Evolutionary conservation across 2,113 vertebrate species (phyloP).

Genomic region (Rhinichthys klamathensis): DNA sequence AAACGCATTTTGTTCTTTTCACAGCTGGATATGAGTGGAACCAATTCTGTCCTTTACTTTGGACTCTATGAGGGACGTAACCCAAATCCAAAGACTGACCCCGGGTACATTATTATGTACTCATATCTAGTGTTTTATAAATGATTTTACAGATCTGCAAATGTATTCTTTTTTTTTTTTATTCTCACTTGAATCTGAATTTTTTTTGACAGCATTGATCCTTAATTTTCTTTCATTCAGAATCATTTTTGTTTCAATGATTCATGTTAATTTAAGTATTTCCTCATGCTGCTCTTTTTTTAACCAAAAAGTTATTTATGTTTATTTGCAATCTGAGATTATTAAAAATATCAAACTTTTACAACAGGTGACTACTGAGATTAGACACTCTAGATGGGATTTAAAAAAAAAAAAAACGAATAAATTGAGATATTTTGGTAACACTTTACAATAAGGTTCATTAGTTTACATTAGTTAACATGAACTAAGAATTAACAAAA

Average conservation of each 20-base stretch:
- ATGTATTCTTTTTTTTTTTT: slow-evolving; percentile 9
- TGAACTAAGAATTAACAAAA: no score
- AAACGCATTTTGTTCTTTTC: slow-evolving; percentile 17
- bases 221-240: background rate
- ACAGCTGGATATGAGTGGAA: slow-evolving; percentile 69
- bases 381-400: background rate
- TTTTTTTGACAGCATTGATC: background rate
- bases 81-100: slow-evolving; percentile 70
- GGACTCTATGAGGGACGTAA: slow-evolving; percentile 73
- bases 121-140: slow-evolving; percentile 81
- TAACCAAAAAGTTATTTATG: background rate
- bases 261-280: background rate
- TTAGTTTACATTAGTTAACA: no score
- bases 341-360: background rate
- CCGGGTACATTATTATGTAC: slow-evolving; percentile 78
- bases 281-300: background rate
- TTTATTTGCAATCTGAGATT: background rate
- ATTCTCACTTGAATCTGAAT: background rate
- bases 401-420: background rate
- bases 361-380: background rate
- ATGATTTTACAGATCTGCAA: slow-evolving; percentile 28
- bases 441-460: no score
- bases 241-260: background rate
- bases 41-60: slow-evolving; percentile 75
- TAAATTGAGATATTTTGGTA: background rate